Evolutionary conservation across 1,140 invertebrate genomes (phyloP).

Genomic region (Drosophila paulistorum): DNA sequence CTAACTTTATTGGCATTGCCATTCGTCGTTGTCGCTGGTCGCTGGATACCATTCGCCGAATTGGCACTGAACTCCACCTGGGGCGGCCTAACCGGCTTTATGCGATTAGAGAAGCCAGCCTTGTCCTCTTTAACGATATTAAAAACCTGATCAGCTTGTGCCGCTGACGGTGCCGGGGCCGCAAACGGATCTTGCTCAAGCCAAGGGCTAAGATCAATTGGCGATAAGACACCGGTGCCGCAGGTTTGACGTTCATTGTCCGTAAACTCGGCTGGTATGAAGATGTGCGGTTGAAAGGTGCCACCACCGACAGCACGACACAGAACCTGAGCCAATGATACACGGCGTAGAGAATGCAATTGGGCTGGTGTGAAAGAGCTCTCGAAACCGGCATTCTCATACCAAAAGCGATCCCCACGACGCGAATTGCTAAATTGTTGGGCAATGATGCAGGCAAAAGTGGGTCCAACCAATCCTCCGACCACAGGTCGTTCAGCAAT

Average conservation of each 20-base stretch:
- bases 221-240: constrained; percentile 58
- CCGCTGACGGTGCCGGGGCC: constrained; percentile 31
- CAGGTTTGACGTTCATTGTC: constrained; percentile 74
- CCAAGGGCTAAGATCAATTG: constrained; percentile 80
- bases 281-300: constrained; percentile 79
- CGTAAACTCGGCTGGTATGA: constrained; percentile 71
- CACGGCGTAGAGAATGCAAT: constrained; percentile 91
- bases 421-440: constrained; percentile 95
- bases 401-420: constrained; percentile 97
- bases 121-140: constrained; percentile 68
- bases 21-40: constrained; percentile 45
- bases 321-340: constrained; percentile 91
- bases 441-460: constrained; percentile 97
- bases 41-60: constrained; percentile 53
- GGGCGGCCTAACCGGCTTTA: constrained; percentile 40
- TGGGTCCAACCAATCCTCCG: constrained; percentile 95
- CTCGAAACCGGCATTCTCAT: constrained; percentile 90
- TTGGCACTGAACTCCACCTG: constrained; percentile 61
- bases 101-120: constrained; percentile 64
- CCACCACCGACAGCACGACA: constrained; percentile 85
- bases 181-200: constrained; percentile 77
- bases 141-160: constrained; percentile 29
- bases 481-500: constrained; percentile 91
- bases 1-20: constrained; percentile 53
- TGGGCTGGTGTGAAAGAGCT: constrained; percentile 92